Base-by-base conservation (phyloP, 1,140 invertebrate genomes). In the Caenorhabditis tropicalis region DNA sequence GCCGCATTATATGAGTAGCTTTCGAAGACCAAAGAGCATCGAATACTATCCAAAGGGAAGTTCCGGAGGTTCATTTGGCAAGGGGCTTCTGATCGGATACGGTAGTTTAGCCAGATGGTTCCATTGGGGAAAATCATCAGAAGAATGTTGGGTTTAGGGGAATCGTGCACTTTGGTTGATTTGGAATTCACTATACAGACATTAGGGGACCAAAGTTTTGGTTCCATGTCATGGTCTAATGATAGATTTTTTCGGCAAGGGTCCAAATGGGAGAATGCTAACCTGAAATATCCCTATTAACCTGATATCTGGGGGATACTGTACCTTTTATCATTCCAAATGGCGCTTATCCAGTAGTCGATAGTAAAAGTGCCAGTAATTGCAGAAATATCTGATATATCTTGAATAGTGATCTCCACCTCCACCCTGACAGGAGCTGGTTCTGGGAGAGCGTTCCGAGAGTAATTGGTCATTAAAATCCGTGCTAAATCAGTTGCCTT, bases 51-150 rank as follows among this genome's bases (percentile, higher is more conserved):
- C 53, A 91, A 46, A 2, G 90, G 90, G 82, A 91, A 91, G 21
- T 86, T 89, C 36, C 85, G 27, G 16, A 91, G 81, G 48, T 91
- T 89, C 88, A 91, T 91, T 19, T 87, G 80, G 83, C 90, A 91
- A 1, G 90, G 90, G 16, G 88, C 89, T 84, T 89, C 90, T 12
- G 90, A 91, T 79, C 90, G 81, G n/a, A 91, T 89, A 7, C 89
- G 83, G 79, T 90, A 91, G 83, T 90, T 91, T 10, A 90, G 85
- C 89, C 89, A 90, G 2, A 88, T 91, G 5, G 89, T 90, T 2
- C 89, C 89, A 65, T 90, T 90, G 7, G 89, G 89, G 81, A 90
- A 90, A 21, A 90, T 89, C 90, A 91, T 90, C 15, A 90, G 85
- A 27, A 90, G 83, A 60, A 90, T 91, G 80, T 90, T 90, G 36